A percentile compares a stretch with the other conserved stretches of the same genome.
phyloP scores from a whole-genome alignment of 2,888 invertebrate species.

The Trissonchulus sp. region DNA sequence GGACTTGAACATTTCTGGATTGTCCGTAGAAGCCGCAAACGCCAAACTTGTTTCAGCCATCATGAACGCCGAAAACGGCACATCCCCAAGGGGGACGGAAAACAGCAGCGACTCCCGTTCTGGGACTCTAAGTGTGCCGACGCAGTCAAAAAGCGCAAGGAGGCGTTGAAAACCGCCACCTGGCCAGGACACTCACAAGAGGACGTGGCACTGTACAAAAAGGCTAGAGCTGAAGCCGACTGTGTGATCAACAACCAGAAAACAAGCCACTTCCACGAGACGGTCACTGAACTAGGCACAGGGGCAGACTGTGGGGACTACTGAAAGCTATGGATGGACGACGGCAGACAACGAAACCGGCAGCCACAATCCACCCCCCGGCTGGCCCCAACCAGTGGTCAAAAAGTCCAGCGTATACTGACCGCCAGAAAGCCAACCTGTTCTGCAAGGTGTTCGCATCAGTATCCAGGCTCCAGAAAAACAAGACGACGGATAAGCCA shows the following conservation, averaged over 20 bases:
- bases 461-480: background rate
- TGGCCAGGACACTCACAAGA: background rate
- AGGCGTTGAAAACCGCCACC: background rate
- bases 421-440: constrained; percentile 7
- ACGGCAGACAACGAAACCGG: background rate
- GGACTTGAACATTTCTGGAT: background rate
- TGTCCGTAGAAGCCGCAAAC: background rate
- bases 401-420: background rate
- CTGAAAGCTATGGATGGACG: background rate
- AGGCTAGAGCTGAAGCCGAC: background rate
- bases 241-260: background rate
- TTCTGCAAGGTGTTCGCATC: background rate
- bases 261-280: background rate
- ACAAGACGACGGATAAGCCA: background rate
- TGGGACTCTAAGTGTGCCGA: background rate
- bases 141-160: background rate
- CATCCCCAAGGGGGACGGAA: background rate
- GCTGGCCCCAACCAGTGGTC: no score
- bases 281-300: background rate
- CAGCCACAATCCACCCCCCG: background rate
- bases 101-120: constrained; percentile 5
- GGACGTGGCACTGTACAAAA: background rate
- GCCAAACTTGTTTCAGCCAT: background rate
- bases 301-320: background rate
- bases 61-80: background rate